These are phyloP conservation scores for Loxodonta africana DNA, from an alignment of 2,113 vertebrate species.

Conservation along the genomic window DNA sequence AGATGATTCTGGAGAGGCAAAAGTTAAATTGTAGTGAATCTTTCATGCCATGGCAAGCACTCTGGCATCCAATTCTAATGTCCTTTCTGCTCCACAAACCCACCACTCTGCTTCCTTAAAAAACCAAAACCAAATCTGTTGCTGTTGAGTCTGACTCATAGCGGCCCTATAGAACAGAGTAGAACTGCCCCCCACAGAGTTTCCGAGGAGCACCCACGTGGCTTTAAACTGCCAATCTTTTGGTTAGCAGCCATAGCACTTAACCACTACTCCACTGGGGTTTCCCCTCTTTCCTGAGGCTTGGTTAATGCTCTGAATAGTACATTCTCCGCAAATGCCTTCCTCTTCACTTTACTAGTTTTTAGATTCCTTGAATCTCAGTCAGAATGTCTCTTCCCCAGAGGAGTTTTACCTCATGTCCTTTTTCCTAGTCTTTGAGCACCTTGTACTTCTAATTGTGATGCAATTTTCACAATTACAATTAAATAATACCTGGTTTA, in stretches of 20 bases:
- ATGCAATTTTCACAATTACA: constrained; percentile 9
- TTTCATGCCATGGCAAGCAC: neutral
- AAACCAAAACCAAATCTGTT: no score
- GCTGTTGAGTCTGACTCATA: no score
- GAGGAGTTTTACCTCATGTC: neutral
- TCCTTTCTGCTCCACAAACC: neutral
- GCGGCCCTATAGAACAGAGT: no score
- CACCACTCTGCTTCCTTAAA: no score
- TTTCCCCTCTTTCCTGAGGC: neutral
- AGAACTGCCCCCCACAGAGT: no score
- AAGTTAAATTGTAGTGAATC: no score
- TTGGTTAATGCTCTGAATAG: neutral
- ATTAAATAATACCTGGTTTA: neutral
- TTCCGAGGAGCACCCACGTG: no score
- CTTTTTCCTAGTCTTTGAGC: neutral
- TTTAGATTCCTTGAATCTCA: neutral
- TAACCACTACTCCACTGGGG: no score
- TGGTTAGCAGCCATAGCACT: no score
- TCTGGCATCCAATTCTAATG: neutral
- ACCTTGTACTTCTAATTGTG: neutral
- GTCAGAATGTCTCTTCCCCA: no score
- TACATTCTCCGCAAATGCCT: neutral
- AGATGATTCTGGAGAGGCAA: neutral
- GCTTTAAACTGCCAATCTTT: no score
- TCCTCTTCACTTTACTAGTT: neutral